Evolutionary conservation across 2,888 invertebrate genomes (phyloP).

Genomic region (Rhimphoctona megacephalus): DNA sequence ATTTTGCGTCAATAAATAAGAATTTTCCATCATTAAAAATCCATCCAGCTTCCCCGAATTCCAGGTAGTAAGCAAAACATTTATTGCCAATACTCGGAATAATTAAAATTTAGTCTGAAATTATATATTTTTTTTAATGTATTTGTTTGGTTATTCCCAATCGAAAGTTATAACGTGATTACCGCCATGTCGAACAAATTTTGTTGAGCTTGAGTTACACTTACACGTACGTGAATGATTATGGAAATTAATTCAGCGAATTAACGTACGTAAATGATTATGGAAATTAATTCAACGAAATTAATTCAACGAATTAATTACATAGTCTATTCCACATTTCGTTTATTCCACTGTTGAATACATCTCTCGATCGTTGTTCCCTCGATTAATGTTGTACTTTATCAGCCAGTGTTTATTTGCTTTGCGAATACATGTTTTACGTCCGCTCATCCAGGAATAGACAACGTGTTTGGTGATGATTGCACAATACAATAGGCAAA

Average conservation of each 20-base stretch:
- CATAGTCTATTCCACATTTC: not conserved
- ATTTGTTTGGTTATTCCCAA: not conserved
- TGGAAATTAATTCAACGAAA: too few relatives aligned
- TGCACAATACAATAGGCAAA: not conserved
- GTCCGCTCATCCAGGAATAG: not conserved
- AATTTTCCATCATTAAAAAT: not conserved
- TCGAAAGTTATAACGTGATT: not conserved
- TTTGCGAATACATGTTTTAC: slow-evolving; percentile 6
- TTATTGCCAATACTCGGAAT: not conserved
- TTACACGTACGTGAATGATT: not conserved
- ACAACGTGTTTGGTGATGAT: not conserved
- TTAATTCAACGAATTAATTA: not conserved
- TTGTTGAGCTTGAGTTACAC: not conserved
- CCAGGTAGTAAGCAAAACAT: not conserved
- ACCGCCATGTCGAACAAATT: not conserved
- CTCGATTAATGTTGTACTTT: slow-evolving; percentile 1
- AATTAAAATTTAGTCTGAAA: not conserved
- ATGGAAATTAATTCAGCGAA: too few relatives aligned
- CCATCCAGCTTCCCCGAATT: too few relatives aligned
- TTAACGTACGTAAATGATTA: not conserved
- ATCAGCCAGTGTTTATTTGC: slow-evolving; percentile 3
- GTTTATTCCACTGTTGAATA: not conserved
- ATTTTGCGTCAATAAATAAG: not conserved
- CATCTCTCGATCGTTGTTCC: not conserved
- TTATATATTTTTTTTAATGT: not conserved